Evolutionary conservation across 2,888 invertebrate genomes (phyloP), one percentile per base, ranked within the genome.

Genomic region (Catocala nupta): DNA sequence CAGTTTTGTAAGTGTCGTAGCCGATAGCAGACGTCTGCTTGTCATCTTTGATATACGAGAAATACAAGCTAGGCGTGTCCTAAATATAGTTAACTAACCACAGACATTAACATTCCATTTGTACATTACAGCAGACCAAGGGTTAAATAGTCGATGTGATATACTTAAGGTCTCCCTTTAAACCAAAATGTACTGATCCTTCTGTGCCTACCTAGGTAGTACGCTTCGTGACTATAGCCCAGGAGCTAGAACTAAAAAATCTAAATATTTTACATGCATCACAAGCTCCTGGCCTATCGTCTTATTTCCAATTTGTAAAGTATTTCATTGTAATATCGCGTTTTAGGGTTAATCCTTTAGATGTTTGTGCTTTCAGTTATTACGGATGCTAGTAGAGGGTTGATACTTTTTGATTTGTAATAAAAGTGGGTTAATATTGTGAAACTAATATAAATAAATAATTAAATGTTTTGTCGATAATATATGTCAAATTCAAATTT

Each of bases 161-260:
- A 93, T 86, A 77, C 82, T 89, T 89, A 91, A 90, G 87, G 86
- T 90, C 88, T 90, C 91, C 92, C 90, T 77, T 87, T 82, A 90
- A 91, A 93, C 91, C 93, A 93, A 91, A 93, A 92, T 87, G 93
- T 93, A 94, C 93, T 94, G 93, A 94, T 90, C 93, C 92, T 90
- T 91, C 92, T 92, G 94, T 94, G 94, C 94, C 94, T 94, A 90
- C 68, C 82, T 93, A 89, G 75, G 78, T 73, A 76, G 72, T 79
- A 75, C 71, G 77, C 77, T 80, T 78, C 75, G 65, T 64, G 76
- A 65, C 72, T 72, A 75, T 83, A 80, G 74, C 50, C 65, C 76
- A 65, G 75, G 80, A 80, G 81, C 61, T 72, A 55, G 59, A 67
- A 63, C 61, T 63, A 63, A 61, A 68, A 62, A 25, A 39, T 7